Base-by-base conservation (phyloP, 2,888 invertebrate genomes). In the Anaspis maculata region DNA sequence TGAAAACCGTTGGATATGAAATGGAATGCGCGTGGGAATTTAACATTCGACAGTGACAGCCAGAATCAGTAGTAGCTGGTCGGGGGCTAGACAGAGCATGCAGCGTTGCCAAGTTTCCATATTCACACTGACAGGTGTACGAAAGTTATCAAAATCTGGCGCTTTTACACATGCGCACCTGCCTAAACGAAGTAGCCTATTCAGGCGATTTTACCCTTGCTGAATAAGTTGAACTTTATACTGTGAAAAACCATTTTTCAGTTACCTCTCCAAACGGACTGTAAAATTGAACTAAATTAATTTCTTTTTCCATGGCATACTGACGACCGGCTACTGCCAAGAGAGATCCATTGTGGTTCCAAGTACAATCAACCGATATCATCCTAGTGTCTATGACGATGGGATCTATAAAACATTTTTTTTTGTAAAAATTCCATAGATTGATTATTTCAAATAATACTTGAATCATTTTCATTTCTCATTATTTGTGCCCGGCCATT, bases 281-380 rank as follows among this genome's bases (percentile, higher is more conserved):
- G 59, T 91, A 91, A 64, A 97, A 95, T 56, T 88, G 86, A 2
- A 97, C 83, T 7, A 86, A 80, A 62, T 95, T 95, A 1, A 72
- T 73, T 52, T 72, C 77, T 31, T 75, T 74, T n/a, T 69, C 67
- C 7, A 71, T 72, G 31, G 77, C 73, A 59, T 52, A 58, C 34
- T 71, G 68, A 32, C 68, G 63, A 2, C 96, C 96, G 11, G 89
- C 85, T 3, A 91, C 78, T 0, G 95, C 96, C 26, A 97, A 58
- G 2, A 95, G 73, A 9, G 83, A 82, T 1, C 95, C 97, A 53
- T 85, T 85, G 53, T 90, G 89, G 61, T 94, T 96, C 97, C 97
- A 97, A 47, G 79, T 77, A 33, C 88, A 83, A 55, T 83, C 82
- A 23, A 84, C 79, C 4, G 86, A 77, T 13, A 73, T 72, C 76